Conservation (phyloP, 2,797 vertebrate genomes). For the Manis pentadactyla region DNA sequence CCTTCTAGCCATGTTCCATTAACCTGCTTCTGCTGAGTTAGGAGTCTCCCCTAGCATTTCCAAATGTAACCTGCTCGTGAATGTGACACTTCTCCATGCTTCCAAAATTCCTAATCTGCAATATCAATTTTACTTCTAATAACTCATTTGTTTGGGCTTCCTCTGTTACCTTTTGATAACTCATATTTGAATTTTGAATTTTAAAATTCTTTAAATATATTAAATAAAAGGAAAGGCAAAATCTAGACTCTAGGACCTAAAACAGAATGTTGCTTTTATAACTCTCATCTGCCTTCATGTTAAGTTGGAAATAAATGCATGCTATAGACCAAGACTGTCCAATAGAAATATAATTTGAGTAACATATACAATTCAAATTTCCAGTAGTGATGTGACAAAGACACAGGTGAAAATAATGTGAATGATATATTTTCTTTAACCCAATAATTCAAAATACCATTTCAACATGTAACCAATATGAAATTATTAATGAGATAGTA, state of each 20-base stretch:
- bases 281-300: background rate
- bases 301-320: slow-evolving; percentile 36
- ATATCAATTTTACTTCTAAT: background rate
- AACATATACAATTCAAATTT: background rate
- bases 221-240: slow-evolving; percentile 5
- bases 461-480: background rate
- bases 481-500: background rate
- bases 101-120: background rate
- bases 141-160: background rate
- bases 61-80: background rate
- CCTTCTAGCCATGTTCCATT: background rate
- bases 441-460: background rate
- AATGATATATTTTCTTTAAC: slow-evolving; percentile 22
- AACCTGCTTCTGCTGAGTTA: background rate
- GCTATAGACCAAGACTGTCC: background rate
- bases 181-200: background rate
- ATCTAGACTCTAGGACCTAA: background rate
- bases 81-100: background rate
- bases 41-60: background rate
- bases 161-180: background rate
- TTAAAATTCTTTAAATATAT: slow-evolving; percentile 29
- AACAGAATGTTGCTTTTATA: background rate
- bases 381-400: background rate
- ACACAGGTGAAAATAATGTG: slow-evolving; percentile 15
- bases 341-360: background rate